phyloP scores from a whole-genome alignment of 2,797 vertebrate species.

The Pipistrellus pygmaeus region DNA sequence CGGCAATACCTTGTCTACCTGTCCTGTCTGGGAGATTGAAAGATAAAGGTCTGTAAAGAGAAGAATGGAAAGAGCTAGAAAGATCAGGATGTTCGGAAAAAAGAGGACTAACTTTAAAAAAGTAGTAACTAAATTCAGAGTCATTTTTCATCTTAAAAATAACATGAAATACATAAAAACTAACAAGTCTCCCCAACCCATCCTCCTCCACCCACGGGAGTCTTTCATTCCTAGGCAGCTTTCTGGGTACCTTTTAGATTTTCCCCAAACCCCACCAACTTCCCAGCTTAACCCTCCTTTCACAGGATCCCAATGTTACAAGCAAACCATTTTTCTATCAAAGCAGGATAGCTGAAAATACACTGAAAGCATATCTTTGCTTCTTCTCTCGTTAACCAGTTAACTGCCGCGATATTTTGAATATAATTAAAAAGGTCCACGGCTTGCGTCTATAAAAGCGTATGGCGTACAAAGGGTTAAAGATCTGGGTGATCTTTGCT shows the following conservation, averaged over 20 bases:
- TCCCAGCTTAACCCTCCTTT: conserved; percentile 68
- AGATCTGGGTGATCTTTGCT: neutral
- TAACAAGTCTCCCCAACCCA: conserved; percentile 71
- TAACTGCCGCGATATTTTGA: no score
- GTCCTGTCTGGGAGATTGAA: conserved; percentile 99
- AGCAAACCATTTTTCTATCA: conserved; percentile 67
- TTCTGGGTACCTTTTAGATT: conserved; percentile 22
- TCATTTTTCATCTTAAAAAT: conserved; percentile 78
- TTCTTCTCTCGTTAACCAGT: conserved; percentile 32
- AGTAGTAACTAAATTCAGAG: conserved; percentile 89
- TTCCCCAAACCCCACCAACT: conserved; percentile 79
- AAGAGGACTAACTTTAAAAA: conserved; percentile 93
- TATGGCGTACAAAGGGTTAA: neutral
- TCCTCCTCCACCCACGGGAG: conserved; percentile 61
- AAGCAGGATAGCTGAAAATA: conserved; percentile 63
- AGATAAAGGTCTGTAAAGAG: conserved; percentile 99
- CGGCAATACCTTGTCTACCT: conserved; percentile 99
- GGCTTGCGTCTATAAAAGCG: no score
- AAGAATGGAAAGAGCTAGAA: conserved; percentile 99
- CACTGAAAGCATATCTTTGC: conserved; percentile 65
- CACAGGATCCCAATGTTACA: conserved; percentile 66
- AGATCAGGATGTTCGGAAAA: conserved; percentile 94
- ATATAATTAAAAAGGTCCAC: no score
- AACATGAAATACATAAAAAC: conserved; percentile 83
- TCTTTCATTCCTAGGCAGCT: conserved; percentile 47